Percentiles rank a stretch among this genome's conserved stretches.
These are phyloP conservation scores for Agrypnia vestita DNA, from an alignment of 1,140 invertebrate species.

Conservation along the genomic window DNA sequence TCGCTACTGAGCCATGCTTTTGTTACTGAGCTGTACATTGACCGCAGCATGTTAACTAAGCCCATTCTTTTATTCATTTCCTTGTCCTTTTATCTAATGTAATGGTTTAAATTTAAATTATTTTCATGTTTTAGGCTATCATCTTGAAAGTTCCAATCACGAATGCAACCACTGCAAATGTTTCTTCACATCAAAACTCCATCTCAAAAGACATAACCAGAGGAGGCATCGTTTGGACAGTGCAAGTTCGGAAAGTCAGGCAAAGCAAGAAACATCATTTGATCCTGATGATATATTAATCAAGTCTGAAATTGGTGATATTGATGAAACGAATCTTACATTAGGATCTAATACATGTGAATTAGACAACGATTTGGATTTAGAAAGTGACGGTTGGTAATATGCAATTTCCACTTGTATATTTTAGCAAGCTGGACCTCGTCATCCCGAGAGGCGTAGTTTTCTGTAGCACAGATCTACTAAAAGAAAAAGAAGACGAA, in stretches of 20 bases:
- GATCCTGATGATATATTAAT: constrained; percentile 37
- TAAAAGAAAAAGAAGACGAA: too few species aligned
- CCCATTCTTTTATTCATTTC: too few species aligned
- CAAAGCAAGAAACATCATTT: not conserved
- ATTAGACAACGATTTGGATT: constrained; percentile 44
- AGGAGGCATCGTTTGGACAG: constrained; percentile 26
- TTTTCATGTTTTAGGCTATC: constrained; percentile 48
- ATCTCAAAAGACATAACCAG: constrained; percentile 53
- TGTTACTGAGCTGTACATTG: too few species aligned
- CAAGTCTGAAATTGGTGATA: constrained; percentile 37
- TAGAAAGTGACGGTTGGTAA: constrained; percentile 40
- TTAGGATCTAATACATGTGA: constrained; percentile 32
- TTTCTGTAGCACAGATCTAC: too few species aligned
- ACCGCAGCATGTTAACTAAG: too few species aligned
- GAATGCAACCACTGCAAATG: constrained; percentile 52
- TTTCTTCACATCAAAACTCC: constrained; percentile 54
- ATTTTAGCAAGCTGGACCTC: too few species aligned
- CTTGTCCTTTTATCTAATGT: too few species aligned
- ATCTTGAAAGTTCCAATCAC: constrained; percentile 50
- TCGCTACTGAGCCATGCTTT: too few species aligned
- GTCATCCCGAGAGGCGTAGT: too few species aligned
- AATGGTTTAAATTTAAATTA: too few species aligned
- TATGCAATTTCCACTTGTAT: not conserved
- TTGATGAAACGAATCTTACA: constrained; percentile 37
- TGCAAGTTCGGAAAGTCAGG: not conserved